A percentile compares a stretch with the other conserved stretches of the same genome.
Conservation (phyloP, 1,140 invertebrate genomes). For the Pinna nobilis region DNA sequence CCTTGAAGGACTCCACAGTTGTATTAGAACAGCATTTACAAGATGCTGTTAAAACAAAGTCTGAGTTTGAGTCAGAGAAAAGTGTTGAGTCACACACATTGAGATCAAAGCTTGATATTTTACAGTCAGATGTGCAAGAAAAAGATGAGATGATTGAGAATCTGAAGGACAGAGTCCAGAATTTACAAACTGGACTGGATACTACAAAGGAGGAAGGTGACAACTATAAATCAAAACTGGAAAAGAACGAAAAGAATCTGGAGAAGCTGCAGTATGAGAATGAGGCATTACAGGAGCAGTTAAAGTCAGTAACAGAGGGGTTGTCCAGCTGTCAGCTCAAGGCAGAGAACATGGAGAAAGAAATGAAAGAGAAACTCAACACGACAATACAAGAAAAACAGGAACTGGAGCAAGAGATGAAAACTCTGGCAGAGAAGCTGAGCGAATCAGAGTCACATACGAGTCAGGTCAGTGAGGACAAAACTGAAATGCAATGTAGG, state of each 20-base stretch:
- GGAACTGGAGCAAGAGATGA: not conserved
- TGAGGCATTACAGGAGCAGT: constrained; percentile 13
- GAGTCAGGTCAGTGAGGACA: constrained; percentile 5
- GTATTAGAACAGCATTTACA: constrained; percentile 20
- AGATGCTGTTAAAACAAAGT: constrained; percentile 8
- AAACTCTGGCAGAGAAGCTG: not conserved
- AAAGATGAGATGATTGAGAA: constrained; percentile 28
- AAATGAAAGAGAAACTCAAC: constrained; percentile 32
- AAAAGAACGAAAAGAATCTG: constrained; percentile 8
- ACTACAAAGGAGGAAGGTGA: constrained; percentile 16
- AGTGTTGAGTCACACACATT: constrained; percentile 8
- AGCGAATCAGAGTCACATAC: constrained; percentile 29
- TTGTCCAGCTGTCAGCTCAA: constrained; percentile 5
- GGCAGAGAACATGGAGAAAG: constrained; percentile 34
- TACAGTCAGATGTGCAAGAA: constrained; percentile 35
- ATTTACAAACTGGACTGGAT: constrained; percentile 24
- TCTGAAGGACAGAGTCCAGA: constrained; percentile 22
- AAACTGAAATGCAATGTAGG: constrained; percentile 18
- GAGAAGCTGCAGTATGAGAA: constrained; percentile 21
- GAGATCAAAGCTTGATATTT: constrained; percentile 27
- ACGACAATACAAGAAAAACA: too few relatives aligned
- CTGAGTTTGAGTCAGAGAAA: constrained; percentile 7
- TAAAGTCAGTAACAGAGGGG: not conserved
- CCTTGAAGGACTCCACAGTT: constrained; percentile 18
- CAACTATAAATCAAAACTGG: constrained; percentile 1